phyloP scores from a whole-genome alignment of 2,797 vertebrate genomes.

The Potorous gilbertii region DNA sequence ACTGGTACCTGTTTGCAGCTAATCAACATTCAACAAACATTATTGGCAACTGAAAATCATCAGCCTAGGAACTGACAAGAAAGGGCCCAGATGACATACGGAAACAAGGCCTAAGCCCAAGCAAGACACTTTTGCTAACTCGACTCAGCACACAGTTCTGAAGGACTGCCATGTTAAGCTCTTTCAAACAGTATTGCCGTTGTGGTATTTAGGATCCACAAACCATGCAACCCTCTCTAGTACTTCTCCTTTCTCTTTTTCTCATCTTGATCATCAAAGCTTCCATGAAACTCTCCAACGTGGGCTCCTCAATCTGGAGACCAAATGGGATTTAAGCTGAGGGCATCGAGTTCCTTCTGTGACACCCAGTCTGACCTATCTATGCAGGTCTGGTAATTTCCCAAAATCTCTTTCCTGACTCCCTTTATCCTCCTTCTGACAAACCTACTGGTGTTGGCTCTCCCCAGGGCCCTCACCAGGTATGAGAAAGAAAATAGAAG shows the following conservation, averaged over 20 bases:
- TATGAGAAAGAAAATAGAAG: conserved; percentile 56
- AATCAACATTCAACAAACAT: conserved; percentile 64
- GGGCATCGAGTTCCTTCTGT: background rate
- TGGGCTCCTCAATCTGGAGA: conserved; percentile 12
- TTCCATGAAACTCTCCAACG: conserved; percentile 25
- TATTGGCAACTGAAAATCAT: conserved; percentile 55
- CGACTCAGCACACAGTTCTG: background rate
- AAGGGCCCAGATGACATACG: conserved; percentile 20
- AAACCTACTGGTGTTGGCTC: background rate
- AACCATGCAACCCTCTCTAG: background rate
- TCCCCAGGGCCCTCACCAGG: conserved; percentile 32
- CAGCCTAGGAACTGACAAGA: conserved; percentile 44
- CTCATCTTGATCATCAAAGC: background rate
- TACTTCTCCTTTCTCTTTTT: background rate
- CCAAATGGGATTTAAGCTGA: conserved; percentile 26
- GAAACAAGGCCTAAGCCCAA: background rate
- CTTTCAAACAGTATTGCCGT: background rate
- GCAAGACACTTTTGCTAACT: background rate
- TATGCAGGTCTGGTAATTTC: background rate
- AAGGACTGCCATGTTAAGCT: background rate
- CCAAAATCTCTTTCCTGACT: conserved; percentile 26
- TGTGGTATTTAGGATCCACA: background rate
- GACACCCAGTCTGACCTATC: conserved; percentile 35
- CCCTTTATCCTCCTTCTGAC: background rate
- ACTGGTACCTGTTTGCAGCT: conserved; percentile 61